Evolutionary conservation across 2,888 invertebrate genomes (phyloP), one percentile per base, ranked within the genome.

Genomic region (Biston betularia): DNA sequence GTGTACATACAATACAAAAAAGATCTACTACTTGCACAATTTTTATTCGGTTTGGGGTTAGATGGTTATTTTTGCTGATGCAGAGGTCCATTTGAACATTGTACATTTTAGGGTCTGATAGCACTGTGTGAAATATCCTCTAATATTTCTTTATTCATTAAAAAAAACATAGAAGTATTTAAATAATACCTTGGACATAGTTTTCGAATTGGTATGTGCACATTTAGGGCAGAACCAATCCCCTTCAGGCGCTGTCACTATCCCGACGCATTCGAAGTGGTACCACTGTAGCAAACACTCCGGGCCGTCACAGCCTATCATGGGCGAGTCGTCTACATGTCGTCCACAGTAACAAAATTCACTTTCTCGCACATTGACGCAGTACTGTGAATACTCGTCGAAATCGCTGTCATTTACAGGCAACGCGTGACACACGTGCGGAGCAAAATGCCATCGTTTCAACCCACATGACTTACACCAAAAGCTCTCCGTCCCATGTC

Each of bases 281-380:
- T 81, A 91, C 90, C 90, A 91, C 61, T 90, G 83, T 3, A 79
- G 58, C 0, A 35, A 54, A 60, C 90, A 91, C 0, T 71, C 68
- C 0, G 82, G 75, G 0, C 80, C 85, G 69, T 91, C 90, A 46
- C 91, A 91, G 0, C 86, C 90, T 42, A 90, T 90, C 90, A 90
- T 90, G 0, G 75, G 77, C 0, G 83, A 71, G 8, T 82, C 81
- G 1, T 75, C 74, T 3, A 86, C 71, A 34, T 81, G 75, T 65
- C 82, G 83, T 0, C 87, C 87, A 48, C 90, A 90, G 24, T 75
- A 82, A 65, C 90, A 91, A 60, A 80, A 88, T 7, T 81, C 79
- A 1, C 77, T 76, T 49, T 84, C 81, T 4, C 82, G 74, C 50
- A 75, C 74, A 12, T 12, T 49, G 3, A 70, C 70, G 48, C 69